Evolutionary conservation across 2,113 vertebrate species (phyloP), one percentile per base, ranked within the genome.

Genomic region (Mobula hypostoma): DNA sequence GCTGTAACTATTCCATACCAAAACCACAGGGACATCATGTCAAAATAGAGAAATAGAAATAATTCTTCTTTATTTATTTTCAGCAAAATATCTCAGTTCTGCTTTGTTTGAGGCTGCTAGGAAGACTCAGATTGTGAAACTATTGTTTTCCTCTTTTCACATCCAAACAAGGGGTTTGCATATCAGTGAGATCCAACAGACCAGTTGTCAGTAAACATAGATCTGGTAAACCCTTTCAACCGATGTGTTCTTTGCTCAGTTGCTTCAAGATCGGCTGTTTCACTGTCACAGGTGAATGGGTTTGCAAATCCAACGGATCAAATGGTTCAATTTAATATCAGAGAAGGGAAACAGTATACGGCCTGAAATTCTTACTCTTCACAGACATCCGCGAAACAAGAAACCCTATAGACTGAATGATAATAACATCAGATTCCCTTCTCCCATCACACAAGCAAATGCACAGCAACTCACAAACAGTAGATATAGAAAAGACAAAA

Each of bases 21-120:
- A 66, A 2, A 66, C n/a, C 61, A 90, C 5, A 61, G n/a, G 61
- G 85, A 90, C n/a, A 90, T 66, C 61, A 32, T 32, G 61, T 36
- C 12, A 90, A 90, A 85, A 85, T 85, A 85, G 82, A 90, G 85
- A 66, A 90, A 66, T 68, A 32, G 7, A 90, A 32, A 17, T 1
- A 66, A 32, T 66, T 11, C 58, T 61, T 63, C 24, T 90, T 66
- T 61, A 61, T 90, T 90, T 68, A n/a, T 90, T 90, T 90, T n/a
- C n/a, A 66, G 85, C 66, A 66, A 90, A 90, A 36, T n/a, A 29
- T 90, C 58, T 90, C 85, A 66, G 61, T 90, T 90, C 85, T 90
- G 85, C 85, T 90, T 90, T 21, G 85, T 29, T 32, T 2, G 5
- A 32, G 61, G 27, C n/a, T 32, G 14, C 63, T 29, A 66, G 63